Base-by-base conservation (phyloP, 2,888 invertebrate species). In the Hirudinaria manillensis region DNA sequence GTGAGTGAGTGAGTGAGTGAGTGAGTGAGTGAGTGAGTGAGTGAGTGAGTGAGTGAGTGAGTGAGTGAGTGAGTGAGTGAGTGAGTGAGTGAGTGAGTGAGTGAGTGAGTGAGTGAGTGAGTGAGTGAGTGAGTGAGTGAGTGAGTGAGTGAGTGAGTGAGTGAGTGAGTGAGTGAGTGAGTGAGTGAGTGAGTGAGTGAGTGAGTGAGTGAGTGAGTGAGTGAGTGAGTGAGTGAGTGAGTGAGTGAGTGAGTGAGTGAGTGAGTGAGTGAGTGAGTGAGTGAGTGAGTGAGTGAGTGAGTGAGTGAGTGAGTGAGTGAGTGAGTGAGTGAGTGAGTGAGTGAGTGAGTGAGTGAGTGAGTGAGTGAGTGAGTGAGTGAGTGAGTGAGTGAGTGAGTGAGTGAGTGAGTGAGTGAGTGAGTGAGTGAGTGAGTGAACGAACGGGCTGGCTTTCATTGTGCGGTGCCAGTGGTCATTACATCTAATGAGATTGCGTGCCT, bases 191-290 rank as follows among this genome's bases (percentile, higher is more conserved):
- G 36, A 2, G 68, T 13, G 1, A 10, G 6, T 68, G 10, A 10
- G 7, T 68, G 10, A 2, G 36, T 24, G 27, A 56, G 16, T 24
- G 6, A 56, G 56, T 24, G 56, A 56, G 56, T 56, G 56, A 56
- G 56, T 24, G 56, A 56, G 56, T 56, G 56, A 56, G 56, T 24
- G 70, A 70, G 45, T 38, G 70, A 70, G 70, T 38, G 70, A 70
- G 70, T 38, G 70, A 70, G 70, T 38, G 70, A 70, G 70, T 38
- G 70, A 70, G 70, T 38, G 70, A 70, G 70, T 38, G 70, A 70
- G 70, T 38, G 70, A 70, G 70, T 38, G 70, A 70, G 70, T 38
- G 70, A 70, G 70, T 38, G 70, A 70, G 70, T 38, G 70, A 70
- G 70, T 38, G 70, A 70, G 70, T 38, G 70, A 38, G 70, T 70